Conservation (phyloP, 2,888 invertebrate genomes). For the Conistra vaccinii region DNA sequence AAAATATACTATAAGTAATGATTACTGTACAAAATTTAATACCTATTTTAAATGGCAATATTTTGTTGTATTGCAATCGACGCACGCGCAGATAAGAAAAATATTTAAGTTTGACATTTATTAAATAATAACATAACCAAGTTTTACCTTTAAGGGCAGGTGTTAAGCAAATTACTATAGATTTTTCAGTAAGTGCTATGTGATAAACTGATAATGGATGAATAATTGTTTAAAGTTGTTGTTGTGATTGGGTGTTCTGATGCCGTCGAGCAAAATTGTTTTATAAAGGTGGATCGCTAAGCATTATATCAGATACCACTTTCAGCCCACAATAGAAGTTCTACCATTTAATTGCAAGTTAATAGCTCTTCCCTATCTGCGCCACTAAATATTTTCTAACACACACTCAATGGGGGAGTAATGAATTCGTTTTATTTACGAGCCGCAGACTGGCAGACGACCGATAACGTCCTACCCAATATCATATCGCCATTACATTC, state of each 20-base stretch:
- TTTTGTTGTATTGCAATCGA: background rate
- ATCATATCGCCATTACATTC: conserved; percentile 83
- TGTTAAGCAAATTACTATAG: too few species aligned
- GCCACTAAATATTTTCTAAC: conserved; percentile 81
- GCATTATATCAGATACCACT: background rate
- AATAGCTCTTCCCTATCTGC: conserved; percentile 69
- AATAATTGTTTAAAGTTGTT: background rate
- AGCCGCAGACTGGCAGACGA: conserved; percentile 80
- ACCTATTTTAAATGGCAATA: background rate
- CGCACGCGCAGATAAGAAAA: too few species aligned
- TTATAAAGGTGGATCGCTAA: background rate
- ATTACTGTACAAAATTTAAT: background rate
- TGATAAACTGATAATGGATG: too few species aligned
- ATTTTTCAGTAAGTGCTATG: background rate
- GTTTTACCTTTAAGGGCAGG: too few species aligned
- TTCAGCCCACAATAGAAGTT: conserved; percentile 40
- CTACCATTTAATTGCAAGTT: conserved; percentile 64
- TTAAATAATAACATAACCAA: too few species aligned
- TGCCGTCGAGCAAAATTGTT: background rate
- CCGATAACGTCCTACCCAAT: conserved; percentile 83
- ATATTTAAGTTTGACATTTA: background rate
- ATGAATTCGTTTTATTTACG: conserved; percentile 86
- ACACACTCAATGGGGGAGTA: conserved; percentile 77
- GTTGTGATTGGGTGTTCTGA: background rate
- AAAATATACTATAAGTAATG: too few species aligned